Conservation (phyloP, 2,797 vertebrate genomes). For the Masticophis lateralis region DNA sequence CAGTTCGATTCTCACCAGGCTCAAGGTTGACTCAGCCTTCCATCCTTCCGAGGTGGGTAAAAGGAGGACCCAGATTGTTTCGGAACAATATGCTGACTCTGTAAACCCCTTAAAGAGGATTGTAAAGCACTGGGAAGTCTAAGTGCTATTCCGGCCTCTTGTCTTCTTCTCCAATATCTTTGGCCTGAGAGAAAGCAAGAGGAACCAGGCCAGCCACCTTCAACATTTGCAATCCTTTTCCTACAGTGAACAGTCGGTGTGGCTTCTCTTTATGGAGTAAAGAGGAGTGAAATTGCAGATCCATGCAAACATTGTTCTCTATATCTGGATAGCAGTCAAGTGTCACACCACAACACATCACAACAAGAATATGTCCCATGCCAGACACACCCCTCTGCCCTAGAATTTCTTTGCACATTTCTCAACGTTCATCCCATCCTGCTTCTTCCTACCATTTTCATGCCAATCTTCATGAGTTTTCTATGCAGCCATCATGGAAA, state of each 20-base stretch:
- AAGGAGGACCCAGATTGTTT: no score
- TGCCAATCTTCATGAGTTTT: neutral
- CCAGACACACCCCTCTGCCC: neutral
- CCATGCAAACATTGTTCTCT: neutral
- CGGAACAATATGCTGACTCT: no score
- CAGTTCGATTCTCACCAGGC: no score
- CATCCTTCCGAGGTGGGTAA: no score
- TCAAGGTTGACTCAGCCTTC: no score
- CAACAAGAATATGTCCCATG: neutral
- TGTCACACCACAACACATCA: neutral
- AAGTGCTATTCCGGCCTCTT: neutral
- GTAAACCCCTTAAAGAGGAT: no score
- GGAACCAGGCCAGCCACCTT: neutral
- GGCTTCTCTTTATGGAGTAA: neutral
- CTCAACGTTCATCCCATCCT: neutral
- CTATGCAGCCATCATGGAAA: neutral
- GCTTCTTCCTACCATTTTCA: neutral
- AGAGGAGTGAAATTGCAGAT: neutral
- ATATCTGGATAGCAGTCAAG: neutral
- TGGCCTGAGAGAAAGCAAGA: neutral
- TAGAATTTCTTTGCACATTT: neutral
- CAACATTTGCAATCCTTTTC: neutral
- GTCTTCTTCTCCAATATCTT: neutral
- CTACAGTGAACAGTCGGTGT: neutral
- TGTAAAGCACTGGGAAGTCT: no score